These are phyloP conservation scores for Temnopleurus reevesii DNA, from an alignment of 53 echinoderm and acorn worm genomes.

Conservation along the genomic window DNA sequence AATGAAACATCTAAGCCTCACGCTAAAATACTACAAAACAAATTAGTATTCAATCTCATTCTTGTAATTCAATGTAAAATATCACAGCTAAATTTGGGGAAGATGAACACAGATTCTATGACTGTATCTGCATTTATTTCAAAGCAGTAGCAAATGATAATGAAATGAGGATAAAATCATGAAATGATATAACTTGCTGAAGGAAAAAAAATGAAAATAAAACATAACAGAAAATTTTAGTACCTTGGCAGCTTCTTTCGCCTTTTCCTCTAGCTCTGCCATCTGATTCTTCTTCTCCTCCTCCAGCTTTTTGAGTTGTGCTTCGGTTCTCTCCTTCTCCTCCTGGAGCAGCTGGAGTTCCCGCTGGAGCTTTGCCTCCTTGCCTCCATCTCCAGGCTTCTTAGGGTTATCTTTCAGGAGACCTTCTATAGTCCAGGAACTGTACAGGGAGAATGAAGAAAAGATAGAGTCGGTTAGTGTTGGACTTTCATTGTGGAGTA, in stretches of 20 bases:
- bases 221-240: not conserved
- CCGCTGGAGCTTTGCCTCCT: slow-evolving; percentile 73
- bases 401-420: slow-evolving; percentile 72
- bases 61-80: too few relatives aligned
- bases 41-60: too few relatives aligned
- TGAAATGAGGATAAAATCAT: too few relatives aligned
- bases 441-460: too few relatives aligned
- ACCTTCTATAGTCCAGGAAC: slow-evolving; percentile 98
- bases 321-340: slow-evolving; percentile 79
- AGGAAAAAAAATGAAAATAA: not conserved
- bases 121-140: too few relatives aligned
- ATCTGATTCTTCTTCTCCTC: slow-evolving; percentile 68
- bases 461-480: too few relatives aligned
- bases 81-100: too few relatives aligned
- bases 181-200: too few relatives aligned
- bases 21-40: too few relatives aligned
- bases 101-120: too few relatives aligned
- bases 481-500: slow-evolving; percentile 85
- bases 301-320: slow-evolving; percentile 71
- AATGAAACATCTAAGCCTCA: too few relatives aligned
- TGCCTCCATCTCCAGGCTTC: slow-evolving; percentile 59
- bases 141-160: too few relatives aligned
- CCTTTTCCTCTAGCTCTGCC: slow-evolving; percentile 64
- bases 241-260: slow-evolving; percentile 75
- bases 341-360: slow-evolving; percentile 76